Evolutionary conservation across 2,113 vertebrate genomes (phyloP), one percentile per base, ranked within the genome.

Genomic region (Mus musculus): DNA sequence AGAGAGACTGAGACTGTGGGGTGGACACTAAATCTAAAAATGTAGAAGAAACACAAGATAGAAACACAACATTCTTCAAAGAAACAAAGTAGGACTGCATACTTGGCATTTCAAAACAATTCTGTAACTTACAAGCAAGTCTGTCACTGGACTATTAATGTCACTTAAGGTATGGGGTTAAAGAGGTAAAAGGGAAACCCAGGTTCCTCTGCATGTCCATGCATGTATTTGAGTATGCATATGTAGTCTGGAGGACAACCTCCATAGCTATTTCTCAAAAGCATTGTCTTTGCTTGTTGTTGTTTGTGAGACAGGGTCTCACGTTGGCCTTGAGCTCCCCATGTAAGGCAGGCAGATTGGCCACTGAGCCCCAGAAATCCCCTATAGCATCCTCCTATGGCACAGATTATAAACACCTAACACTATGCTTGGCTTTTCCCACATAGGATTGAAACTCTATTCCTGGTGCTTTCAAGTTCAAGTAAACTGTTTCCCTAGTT

Each of bases 81-180:
- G 36, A 86, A 67, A 90, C 73, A 59, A 92, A 90, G 33, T 77
- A 56, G 30, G 39, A 67, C n/a, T 9, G 56, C 2, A 33, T 72
- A 67, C 75, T 30, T 90, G 19, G 33, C 7, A 77, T 95, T 96
- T 93, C 78, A 84, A 96, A 95, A 86, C 85, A 46, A 85, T 88
- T 90, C 76, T 95, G 92, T 96, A 69, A 36, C 81, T 92, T 93
- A 52, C 72, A 86, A 96, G 86, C 49, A 96, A 72, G 36, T 75
- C 88, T 95, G 24, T 49, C 49, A 14, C 4, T 49, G 13, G 9
- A 72, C 39, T 95, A 49, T 13, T 91, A 56, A 89, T 92, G 96
- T 90, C 63, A 81, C 36, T 46, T 75, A 94, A 89, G 11, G 8
- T 33, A 93, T 26, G 78, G 11, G 52, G 71, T 30, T 7, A 96